Base-by-base conservation (phyloP, 2,888 invertebrate species). In the Nematopogon swammerdamellus region DNA sequence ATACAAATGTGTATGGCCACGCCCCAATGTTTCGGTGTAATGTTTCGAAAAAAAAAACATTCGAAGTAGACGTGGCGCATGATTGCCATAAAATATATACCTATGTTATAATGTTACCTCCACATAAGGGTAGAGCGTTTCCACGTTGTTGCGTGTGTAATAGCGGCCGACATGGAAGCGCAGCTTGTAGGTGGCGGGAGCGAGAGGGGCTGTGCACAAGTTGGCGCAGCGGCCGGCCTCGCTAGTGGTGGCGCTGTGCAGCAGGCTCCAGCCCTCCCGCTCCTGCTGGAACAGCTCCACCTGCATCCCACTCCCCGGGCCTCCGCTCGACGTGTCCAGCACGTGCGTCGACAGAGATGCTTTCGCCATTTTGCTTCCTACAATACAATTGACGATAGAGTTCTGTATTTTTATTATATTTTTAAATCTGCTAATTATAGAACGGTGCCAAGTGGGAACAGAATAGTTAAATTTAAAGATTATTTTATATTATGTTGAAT, bases 111-210 rank as follows among this genome's bases (percentile, higher is more conserved):
- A n/a, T 57, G 65, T 63, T 62, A 87, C 87, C 81, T 91, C 92
- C 50, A 91, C 85, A 64, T 85, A 87, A 0, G 92, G 91, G 67
- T 88, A 92, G 54, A 91, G 76, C 1, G 87, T 85, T 48, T 85
- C 82, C 52, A 82, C 80, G 51, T 82, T 79, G 47, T 71, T 68
- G 19, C 72, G 61, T 47, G 82, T 82, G 58, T 88, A 92, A 64
- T 91, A 91, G 53, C 85, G 81, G 46, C 84, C 85, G 0, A 88
- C 85, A 62, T 90, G 86, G 59, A 88, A 92, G 60, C 85, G 83
- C 42, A 92, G 65, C 62, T 90, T 91, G 62, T 91, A 92, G 19
- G 85, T 82, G 6, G 76, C 72, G 0, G 81, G 72, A 66, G 89
- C 86, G 16, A 83, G 81, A 0, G 80, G 74, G 49, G 68, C 68